Percentiles rank a stretch among this genome's conserved stretches.
These are phyloP conservation scores for Oncorhynchus kisutch DNA, from an alignment of 2,113 vertebrate species.

Conservation along the genomic window DNA sequence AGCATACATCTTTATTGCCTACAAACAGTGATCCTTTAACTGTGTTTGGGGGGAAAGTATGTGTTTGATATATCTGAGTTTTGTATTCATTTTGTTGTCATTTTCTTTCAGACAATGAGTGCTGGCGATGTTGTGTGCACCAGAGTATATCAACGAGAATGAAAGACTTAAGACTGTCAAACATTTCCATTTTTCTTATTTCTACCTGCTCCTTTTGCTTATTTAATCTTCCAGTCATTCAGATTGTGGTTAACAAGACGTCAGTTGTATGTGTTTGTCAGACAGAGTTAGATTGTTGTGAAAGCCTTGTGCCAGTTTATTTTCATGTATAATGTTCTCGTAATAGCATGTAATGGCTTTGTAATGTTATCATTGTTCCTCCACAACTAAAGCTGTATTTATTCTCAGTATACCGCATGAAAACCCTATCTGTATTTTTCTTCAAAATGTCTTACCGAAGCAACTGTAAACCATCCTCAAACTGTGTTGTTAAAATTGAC, in stretches of 20 bases:
- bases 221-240: constrained; percentile 22
- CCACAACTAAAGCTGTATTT: constrained; percentile 19
- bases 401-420: constrained; percentile 8
- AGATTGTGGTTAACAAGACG: constrained; percentile 17
- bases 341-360: neutral
- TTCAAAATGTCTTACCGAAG: neutral
- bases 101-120: constrained; percentile 83
- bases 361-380: neutral
- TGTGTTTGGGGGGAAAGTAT: neutral
- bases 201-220: constrained; percentile 15
- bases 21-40: neutral
- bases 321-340: constrained; percentile 2
- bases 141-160: constrained; percentile 84
- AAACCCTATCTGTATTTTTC: neutral
- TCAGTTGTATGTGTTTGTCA: constrained; percentile 5
- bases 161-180: constrained; percentile 50
- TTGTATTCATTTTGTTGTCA: neutral
- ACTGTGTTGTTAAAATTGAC: neutral
- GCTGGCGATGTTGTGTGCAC: constrained; percentile 87
- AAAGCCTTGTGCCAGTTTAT: constrained; percentile 9
- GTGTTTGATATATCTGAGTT: neutral
- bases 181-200: constrained; percentile 33
- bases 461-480: neutral
- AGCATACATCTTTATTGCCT: neutral
- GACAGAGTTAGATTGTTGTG: constrained; percentile 14